Percentiles rank a stretch among this genome's conserved stretches.
Conservation (phyloP, 2,797 vertebrate species). For the Gadopsis bispinosus region DNA sequence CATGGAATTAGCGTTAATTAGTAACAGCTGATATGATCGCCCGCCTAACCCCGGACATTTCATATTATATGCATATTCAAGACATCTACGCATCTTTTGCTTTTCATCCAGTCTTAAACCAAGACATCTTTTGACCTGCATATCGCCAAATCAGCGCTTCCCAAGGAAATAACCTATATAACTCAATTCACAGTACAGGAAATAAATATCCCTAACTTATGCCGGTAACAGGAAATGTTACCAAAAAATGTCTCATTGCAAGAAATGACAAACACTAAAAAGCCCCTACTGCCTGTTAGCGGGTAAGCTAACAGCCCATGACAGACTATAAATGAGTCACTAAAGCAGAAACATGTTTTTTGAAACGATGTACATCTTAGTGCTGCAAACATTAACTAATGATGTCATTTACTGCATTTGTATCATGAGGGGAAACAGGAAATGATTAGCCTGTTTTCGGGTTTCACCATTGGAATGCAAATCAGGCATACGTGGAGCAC, state of each 20-base stretch:
- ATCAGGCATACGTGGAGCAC: not conserved
- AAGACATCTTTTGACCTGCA: too few relatives aligned
- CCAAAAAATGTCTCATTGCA: not conserved
- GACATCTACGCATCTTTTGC: not conserved
- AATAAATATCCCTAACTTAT: not conserved
- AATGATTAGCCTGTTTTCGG: slow-evolving; percentile 10
- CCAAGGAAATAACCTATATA: too few relatives aligned
- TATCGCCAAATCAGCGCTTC: not conserved
- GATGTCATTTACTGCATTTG: slow-evolving; percentile 16
- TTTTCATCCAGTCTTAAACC: not conserved
- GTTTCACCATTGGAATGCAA: too few relatives aligned
- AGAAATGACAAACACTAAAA: not conserved
- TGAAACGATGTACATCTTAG: not conserved
- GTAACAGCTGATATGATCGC: too few relatives aligned
- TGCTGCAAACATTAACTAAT: slow-evolving; percentile 57
- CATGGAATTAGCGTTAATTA: too few relatives aligned
- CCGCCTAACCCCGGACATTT: too few relatives aligned
- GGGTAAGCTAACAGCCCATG: slow-evolving; percentile 13
- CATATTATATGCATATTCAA: too few relatives aligned
- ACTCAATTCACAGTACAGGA: not conserved
- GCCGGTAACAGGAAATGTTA: not conserved
- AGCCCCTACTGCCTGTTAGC: not conserved
- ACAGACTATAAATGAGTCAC: slow-evolving; percentile 25
- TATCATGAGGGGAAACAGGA: not conserved
- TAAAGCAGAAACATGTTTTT: slow-evolving; percentile 15